Base-by-base conservation (phyloP, 2,888 invertebrate species). In the Chouioia cunea region DNA sequence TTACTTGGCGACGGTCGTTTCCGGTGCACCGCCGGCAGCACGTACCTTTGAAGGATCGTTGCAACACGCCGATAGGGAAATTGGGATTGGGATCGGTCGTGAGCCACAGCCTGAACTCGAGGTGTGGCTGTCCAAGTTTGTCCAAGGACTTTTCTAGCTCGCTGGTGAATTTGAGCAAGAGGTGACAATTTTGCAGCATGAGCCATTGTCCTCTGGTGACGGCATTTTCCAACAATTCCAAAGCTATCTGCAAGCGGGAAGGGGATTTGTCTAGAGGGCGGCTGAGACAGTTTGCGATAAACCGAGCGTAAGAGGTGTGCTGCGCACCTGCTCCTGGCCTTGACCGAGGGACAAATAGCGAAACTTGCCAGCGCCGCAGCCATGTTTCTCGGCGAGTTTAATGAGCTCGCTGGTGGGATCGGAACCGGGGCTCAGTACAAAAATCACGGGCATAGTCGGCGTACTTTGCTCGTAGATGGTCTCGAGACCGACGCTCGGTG, bases 371-470 rank as follows among this genome's bases (percentile, higher is more conserved):
- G 86, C 86, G 16, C 89, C 88, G 73, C 90, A 91, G 53, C 91
- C 91, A 75, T 90, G 88, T 77, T 91, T 86, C 75, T 93, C 90
- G 6, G 94, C 93, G 16, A 95, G 83, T 84, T 93, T 94, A 89
- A 93, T 92, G 63, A 95, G 86, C 79, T 95, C 95, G 70, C 92
- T 92, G 0, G 97, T 93, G 0, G 97, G 97, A 86, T 98, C 97
- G 0, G 97, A 96, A 0, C 97, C 97, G 14, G 97, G 96, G 76
- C 97, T 97, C 57, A 97, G 87, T 75, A 97, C 94, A 82, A 98
- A 97, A 76, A 97, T 93, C 2, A 97, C 93, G 0, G 97, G 97
- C 46, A 93, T 96, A 18, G 86, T 89, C 0, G 94, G 91, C 0
- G 92, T 91, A 68, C 95, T 95, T 83, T 96, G 96, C 74, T 96